These are phyloP conservation scores for Oxyruncus cristatus DNA, from an alignment of 2,113 vertebrate genomes.

Conservation along the genomic window DNA sequence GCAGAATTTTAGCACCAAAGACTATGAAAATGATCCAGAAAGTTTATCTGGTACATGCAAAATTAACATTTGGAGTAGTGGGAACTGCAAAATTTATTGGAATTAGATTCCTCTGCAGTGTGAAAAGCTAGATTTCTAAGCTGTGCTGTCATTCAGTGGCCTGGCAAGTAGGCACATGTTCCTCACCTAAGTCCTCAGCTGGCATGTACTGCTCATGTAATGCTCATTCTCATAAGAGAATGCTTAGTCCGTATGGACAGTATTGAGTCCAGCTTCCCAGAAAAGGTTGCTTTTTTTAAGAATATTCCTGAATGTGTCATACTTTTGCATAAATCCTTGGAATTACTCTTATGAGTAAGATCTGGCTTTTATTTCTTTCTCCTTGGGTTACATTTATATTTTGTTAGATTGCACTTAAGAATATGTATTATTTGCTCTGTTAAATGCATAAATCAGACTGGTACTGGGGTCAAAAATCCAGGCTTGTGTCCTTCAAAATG, in stretches of 20 bases:
- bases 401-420: not conserved
- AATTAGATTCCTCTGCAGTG: not conserved
- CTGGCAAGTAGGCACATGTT: not conserved
- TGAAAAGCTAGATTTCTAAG: not conserved
- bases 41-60: not conserved
- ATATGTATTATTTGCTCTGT: not conserved
- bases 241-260: not conserved
- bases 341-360: not conserved
- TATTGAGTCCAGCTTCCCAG: not conserved
- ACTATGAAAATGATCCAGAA: not conserved
- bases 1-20: not conserved
- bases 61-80: not conserved
- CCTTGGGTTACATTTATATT: not conserved
- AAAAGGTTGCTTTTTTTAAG: not conserved
- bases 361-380: not conserved
- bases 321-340: not conserved
- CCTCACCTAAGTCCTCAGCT: not conserved
- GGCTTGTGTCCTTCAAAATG: not conserved
- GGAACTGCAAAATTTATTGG: not conserved
- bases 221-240: not conserved
- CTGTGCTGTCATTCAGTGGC: not conserved
- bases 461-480: not conserved
- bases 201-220: not conserved
- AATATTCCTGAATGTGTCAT: not conserved
- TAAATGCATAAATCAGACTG: not conserved